Evolutionary conservation across 2,888 invertebrate genomes (phyloP), one percentile per base, ranked within the genome.

Genomic region (Chesias legatella): DNA sequence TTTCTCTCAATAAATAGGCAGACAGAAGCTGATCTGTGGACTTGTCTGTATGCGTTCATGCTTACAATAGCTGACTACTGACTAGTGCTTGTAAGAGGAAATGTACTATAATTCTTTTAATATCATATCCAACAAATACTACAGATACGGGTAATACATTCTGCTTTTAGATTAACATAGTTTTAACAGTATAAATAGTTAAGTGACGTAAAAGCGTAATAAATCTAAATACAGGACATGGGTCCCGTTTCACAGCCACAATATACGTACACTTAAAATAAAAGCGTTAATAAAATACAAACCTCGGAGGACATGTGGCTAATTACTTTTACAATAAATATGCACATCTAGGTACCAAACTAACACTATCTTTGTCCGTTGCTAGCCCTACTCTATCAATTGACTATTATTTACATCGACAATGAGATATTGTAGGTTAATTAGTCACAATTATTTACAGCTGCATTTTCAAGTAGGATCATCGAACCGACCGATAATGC

Each of bases 221-320:
- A 73, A 67, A 79, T 69, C 83, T 85, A 80, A 74, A 71, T 53
- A 68, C 67, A 73, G 74, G 80, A 76, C 68, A 63, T 55, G 53
- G 60, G 71, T 63, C 84, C 81, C 67, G 65, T 65, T 78, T 86
- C 86, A 86, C 86, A 86, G 86, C 86, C 86, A 84, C 82, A 74
- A 70, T 82, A 83, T 75, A 82, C 71, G 56, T 78, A 74, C 73
- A 77, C 78, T 79, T 79, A 80, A 65, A 67, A 66, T 73, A 75
- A 69, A 81, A 81, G 80, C 83, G 66, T 76, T 74, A 73, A 69
- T 70, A 77, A 74, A 79, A 75, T 81, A 81, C 75, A 75, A 75
- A 76, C 73, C 63, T 69, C 63, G 60, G 57, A 67, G 64, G 64
- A 61, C 45, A 62, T 64, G 80, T 66, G 78, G 80, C 75, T 67